Evolutionary conservation across 1,140 invertebrate genomes (phyloP), one percentile per base, ranked within the genome.

Genomic region (Phortica variegata): DNA sequence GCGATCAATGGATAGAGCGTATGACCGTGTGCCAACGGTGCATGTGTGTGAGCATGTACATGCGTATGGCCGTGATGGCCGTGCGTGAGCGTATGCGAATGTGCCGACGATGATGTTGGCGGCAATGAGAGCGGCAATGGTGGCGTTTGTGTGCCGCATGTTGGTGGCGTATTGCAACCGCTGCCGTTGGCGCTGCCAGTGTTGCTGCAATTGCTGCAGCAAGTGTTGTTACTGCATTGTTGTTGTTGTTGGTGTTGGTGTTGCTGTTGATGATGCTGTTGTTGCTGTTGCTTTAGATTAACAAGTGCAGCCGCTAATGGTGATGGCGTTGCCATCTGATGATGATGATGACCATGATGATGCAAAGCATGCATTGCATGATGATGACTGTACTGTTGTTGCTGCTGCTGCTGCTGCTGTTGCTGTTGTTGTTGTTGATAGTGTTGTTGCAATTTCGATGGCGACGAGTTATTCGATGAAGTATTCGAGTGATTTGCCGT

Each of bases 1-100:
- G 58, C 70, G 53, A 74, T 54, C 1, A 73, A 41, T 0, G 71
- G 71, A 48, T 65, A 72, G 2, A 74, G 57, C 18, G 65, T 54
- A 12, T 69, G 65, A 44, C 73, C 70, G 7, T 47, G 43, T 16
- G 49, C 20, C 40, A 51, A 16, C 65, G 61, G 7, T 39, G 48
- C 38, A 59, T 15, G 46, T 62, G 59, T n/a, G n/a, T n/a, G n/a
- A n/a, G n/a, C 23, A 26, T 26, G 23, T 6, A 6, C 5, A 26
- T 26, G 23, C 5, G 5, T 5, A 26, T 26, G 23, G 10, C 10
- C 10, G 23, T 26, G 23, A 26, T 26, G 23, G 10, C 10, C 10
- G 23, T 26, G 23, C 10, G 10, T n/a, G 10, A 26, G 23, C 23
- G 10, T 10, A n/a, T 26, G 10, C 23, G 5, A 26, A 26, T n/a